Evolutionary conservation across 2,888 invertebrate genomes (phyloP).

Genomic region (Aromia moschata): DNA sequence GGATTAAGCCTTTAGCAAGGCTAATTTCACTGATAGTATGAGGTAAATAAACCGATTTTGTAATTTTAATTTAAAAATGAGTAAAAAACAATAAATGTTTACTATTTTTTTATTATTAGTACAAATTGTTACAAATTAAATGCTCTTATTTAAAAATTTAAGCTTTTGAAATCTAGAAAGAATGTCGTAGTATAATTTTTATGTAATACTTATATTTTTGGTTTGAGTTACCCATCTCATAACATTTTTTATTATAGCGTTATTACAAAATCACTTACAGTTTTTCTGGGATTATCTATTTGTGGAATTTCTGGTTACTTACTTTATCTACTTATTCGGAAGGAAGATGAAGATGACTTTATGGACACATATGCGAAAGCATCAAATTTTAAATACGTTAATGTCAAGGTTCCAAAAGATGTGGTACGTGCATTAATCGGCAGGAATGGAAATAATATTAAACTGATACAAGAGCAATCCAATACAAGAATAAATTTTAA

Average conservation of each 20-base stretch:
- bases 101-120: too few species aligned
- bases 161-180: too few species aligned
- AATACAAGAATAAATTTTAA: slow-evolving; percentile 69
- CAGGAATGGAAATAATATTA: slow-evolving; percentile 79
- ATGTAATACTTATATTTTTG: too few species aligned
- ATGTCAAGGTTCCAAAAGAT: slow-evolving; percentile 71
- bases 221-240: too few species aligned
- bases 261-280: slow-evolving; percentile 58
- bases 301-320: slow-evolving; percentile 76
- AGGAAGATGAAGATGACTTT: slow-evolving; percentile 68
- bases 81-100: too few species aligned
- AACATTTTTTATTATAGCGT: slow-evolving; percentile 44
- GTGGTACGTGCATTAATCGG: slow-evolving; percentile 76
- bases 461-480: slow-evolving; percentile 77
- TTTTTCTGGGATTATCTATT: slow-evolving; percentile 73
- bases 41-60: too few species aligned
- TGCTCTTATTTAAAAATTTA: too few species aligned
- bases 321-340: slow-evolving; percentile 73
- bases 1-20: too few species aligned
- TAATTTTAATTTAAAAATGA: too few species aligned
- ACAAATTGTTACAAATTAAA: too few species aligned
- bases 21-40: too few species aligned
- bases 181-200: too few species aligned
- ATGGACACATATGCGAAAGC: slow-evolving; percentile 49
- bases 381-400: slow-evolving; percentile 64